phyloP scores from a whole-genome alignment of 2,888 invertebrate genomes.

The Drosophila atroscutellata region DNA sequence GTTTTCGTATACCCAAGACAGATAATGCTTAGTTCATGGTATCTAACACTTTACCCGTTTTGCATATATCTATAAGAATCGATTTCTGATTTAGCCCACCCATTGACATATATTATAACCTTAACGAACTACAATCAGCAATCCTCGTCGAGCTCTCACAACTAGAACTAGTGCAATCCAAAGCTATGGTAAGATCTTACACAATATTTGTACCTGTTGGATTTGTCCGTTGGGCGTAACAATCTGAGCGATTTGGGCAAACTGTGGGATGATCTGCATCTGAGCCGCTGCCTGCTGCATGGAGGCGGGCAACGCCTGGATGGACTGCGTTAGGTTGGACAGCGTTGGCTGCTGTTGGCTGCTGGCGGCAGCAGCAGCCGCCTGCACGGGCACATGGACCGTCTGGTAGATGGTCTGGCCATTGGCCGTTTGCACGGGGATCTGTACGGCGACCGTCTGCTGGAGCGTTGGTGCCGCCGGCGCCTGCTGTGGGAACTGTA shows the following conservation, averaged over 20 bases:
- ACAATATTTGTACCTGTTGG: constrained; percentile 91
- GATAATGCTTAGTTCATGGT: background rate
- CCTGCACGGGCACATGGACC: constrained; percentile 96
- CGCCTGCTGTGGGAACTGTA: constrained; percentile 83
- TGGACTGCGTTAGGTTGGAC: constrained; percentile 86
- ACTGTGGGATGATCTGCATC: constrained; percentile 93
- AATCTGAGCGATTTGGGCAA: constrained; percentile 92
- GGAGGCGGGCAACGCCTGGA: constrained; percentile 85
- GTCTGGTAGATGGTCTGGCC: constrained; percentile 98
- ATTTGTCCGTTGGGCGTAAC: constrained; percentile 95
- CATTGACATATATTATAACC: background rate
- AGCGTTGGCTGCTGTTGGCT: constrained; percentile 80
- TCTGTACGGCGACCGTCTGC: constrained; percentile 95
- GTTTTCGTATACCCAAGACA: background rate
- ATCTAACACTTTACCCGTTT: background rate
- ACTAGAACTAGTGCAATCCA: background rate
- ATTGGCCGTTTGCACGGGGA: constrained; percentile 82
- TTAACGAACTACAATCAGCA: background rate
- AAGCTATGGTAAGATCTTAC: background rate
- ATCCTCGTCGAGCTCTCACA: background rate
- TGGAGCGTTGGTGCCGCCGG: constrained; percentile 69
- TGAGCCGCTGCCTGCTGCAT: constrained; percentile 83
- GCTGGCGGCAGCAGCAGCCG: constrained; percentile 86
- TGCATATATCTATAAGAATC: background rate
- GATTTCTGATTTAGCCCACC: background rate